Conservation (phyloP, 2,888 invertebrate genomes). For the Electrophaes corylata region DNA sequence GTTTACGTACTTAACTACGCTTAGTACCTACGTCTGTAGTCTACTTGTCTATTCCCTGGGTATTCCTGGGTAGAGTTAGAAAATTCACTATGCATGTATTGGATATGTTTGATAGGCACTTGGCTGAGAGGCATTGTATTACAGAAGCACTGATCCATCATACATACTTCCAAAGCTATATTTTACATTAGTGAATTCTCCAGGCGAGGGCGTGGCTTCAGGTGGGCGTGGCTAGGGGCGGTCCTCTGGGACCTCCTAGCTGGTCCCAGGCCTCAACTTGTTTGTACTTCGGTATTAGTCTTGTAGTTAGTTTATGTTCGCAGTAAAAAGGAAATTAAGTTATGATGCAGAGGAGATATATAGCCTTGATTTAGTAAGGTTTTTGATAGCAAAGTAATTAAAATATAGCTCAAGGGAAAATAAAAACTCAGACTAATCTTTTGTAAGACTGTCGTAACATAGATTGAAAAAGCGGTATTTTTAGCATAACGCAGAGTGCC, state of each 20-base stretch:
- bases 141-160: conserved; percentile 30
- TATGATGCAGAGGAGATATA: conserved; percentile 33
- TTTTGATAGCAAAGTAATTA: conserved; percentile 1
- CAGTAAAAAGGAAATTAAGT: conserved; percentile 35
- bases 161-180: conserved; percentile 57
- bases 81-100: conserved; percentile 2
- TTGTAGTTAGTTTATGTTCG: conserved; percentile 42
- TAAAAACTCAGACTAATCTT: background rate
- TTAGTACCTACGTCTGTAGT: background rate
- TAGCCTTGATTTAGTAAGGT: conserved; percentile 17
- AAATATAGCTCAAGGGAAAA: background rate
- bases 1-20: too few relatives aligned
- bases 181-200: conserved; percentile 63
- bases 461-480: background rate
- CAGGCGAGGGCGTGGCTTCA: conserved; percentile 71
- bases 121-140: conserved; percentile 19
- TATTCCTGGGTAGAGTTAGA: background rate
- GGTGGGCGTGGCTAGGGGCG: conserved; percentile 66
- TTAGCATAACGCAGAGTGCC: too few relatives aligned
- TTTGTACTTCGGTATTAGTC: conserved; percentile 60
- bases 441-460: background rate
- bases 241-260: conserved; percentile 73
- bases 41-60: background rate
- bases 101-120: background rate
- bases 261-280: conserved; percentile 66